A percentile compares a stretch with the other conserved stretches of the same genome.
phyloP scores from a whole-genome alignment of 2,888 invertebrate species.

The Bugulina stolonifera region DNA sequence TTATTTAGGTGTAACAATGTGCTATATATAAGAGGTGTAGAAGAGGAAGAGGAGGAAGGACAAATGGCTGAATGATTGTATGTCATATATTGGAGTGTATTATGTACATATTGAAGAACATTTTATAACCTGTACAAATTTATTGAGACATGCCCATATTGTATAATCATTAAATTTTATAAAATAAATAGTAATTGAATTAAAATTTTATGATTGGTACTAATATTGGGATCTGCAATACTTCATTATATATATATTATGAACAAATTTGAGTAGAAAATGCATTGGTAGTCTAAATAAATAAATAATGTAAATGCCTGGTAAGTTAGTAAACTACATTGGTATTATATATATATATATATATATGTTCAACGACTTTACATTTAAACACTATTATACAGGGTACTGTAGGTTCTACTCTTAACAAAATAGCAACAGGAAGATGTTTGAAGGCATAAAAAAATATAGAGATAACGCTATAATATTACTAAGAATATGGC shows the following conservation, averaged over 20 bases:
- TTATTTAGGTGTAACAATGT: conserved; percentile 75
- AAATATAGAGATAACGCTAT: not conserved
- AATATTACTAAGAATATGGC: not conserved
- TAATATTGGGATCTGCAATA: not conserved
- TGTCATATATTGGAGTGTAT: not conserved
- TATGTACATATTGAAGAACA: not conserved
- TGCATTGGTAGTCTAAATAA: not conserved
- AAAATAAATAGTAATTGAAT: not conserved
- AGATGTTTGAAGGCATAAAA: not conserved
- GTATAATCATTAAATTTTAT: not conserved
- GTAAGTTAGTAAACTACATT: not conserved
- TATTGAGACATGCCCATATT: not conserved
- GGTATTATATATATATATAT: not conserved
- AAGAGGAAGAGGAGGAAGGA: conserved; percentile 86
- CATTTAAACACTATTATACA: too few species aligned
- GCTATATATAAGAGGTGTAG: conserved; percentile 84
- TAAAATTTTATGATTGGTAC: not conserved
- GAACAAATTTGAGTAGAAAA: not conserved
- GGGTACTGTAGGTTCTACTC: too few species aligned
- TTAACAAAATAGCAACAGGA: not conserved
- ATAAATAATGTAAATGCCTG: not conserved
- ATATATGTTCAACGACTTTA: too few species aligned
- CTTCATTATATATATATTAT: not conserved
- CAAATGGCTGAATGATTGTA: conserved; percentile 76
- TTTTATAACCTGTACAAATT: not conserved